phyloP scores from a whole-genome alignment of 2,888 invertebrate species.

The Drymonia ruficornis region DNA sequence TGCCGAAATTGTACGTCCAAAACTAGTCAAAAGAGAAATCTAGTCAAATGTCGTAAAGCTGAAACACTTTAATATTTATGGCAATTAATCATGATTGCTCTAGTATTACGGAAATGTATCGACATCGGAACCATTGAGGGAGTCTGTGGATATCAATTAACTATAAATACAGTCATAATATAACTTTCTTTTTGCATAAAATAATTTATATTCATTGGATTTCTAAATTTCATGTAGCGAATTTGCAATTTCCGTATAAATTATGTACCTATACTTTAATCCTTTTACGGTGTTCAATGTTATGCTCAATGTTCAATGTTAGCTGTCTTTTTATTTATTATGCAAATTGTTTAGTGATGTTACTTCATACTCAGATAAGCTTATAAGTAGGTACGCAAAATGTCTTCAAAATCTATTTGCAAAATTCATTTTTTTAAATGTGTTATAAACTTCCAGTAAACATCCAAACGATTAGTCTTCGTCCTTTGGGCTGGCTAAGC shows the following conservation, averaged over 20 bases:
- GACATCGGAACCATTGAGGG: slow-evolving; percentile 13
- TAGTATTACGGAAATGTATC: slow-evolving; percentile 23
- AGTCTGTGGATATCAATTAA: slow-evolving; percentile 15
- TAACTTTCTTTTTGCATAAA: slow-evolving; percentile 26
- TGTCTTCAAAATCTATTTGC: no score
- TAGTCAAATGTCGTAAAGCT: slow-evolving; percentile 19
- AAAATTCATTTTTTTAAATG: not conserved
- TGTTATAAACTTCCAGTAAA: not conserved
- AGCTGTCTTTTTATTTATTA: no score
- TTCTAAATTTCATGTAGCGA: slow-evolving; percentile 11
- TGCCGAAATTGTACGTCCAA: not conserved
- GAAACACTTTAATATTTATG: slow-evolving; percentile 27
- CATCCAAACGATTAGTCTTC: not conserved
- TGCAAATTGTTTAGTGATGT: not conserved
- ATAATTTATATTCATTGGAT: slow-evolving; percentile 15
- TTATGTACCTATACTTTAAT: slow-evolving; percentile 3
- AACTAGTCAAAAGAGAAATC: slow-evolving; percentile 29
- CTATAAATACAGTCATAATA: slow-evolving; percentile 12
- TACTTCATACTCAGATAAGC: no score
- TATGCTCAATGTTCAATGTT: no score
- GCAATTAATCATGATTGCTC: slow-evolving; percentile 32
- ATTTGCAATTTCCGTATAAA: slow-evolving; percentile 14
- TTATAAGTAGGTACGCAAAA: no score
- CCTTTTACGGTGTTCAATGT: not conserved
- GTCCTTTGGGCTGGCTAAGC: not conserved